A percentile compares a stretch with the other conserved stretches of the same genome.
Conservation (phyloP, 1,140 invertebrate genomes). For the Amphibalanus amphitrite region DNA sequence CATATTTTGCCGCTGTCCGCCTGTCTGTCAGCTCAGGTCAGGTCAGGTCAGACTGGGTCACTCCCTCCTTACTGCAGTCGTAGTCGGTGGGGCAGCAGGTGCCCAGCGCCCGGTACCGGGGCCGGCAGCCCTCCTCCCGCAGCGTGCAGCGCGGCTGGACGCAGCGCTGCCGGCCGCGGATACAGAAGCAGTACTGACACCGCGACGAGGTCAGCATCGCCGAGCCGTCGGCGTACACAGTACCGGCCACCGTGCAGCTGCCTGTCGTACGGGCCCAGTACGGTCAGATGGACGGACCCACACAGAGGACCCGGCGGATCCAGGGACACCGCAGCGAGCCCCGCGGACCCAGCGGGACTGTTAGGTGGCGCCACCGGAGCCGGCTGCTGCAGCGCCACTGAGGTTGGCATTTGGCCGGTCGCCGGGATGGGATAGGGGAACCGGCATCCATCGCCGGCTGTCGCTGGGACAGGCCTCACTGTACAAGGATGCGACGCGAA, state of each 20-base stretch:
- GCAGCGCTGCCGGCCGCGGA: conserved; percentile 52
- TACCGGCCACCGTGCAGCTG: conserved; percentile 48
- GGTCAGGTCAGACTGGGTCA: too few relatives aligned
- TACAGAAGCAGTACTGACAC: conserved; percentile 78
- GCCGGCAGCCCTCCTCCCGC: conserved; percentile 51
- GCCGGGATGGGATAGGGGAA: too few relatives aligned
- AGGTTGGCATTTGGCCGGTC: neutral
- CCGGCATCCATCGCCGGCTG: too few relatives aligned
- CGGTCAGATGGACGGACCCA: neutral
- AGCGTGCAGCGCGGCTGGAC: conserved; percentile 61
- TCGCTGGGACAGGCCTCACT: too few relatives aligned
- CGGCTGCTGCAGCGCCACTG: neutral
- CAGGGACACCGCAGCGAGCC: neutral
- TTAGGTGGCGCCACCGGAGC: too few relatives aligned
- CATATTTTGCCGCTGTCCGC: too few relatives aligned
- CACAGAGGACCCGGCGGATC: neutral
- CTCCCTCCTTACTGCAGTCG: conserved; percentile 40
- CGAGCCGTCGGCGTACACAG: conserved; percentile 60
- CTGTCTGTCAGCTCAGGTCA: too few relatives aligned
- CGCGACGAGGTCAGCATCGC: conserved; percentile 56
- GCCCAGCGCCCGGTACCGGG: conserved; percentile 40
- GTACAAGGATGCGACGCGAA: too few relatives aligned
- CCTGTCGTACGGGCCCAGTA: conserved; percentile 6
- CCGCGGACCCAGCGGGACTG: too few relatives aligned
- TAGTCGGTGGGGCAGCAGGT: conserved; percentile 70